phyloP scores from a whole-genome alignment of 2,888 invertebrate species.

The Drosophila lutescens region DNA sequence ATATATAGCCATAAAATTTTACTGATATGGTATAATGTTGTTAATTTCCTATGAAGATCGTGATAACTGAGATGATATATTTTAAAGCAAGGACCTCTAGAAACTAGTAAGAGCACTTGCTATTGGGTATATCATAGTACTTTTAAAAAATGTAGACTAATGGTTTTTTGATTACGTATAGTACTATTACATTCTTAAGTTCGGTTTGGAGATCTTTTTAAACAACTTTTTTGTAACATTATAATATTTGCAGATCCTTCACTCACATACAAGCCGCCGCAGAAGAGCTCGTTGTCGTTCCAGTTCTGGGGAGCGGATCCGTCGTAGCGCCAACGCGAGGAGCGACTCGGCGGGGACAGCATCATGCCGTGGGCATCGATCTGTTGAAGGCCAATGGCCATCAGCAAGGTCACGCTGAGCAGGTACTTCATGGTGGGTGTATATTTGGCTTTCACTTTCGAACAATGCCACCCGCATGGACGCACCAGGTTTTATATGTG shows the following conservation, averaged over 20 bases:
- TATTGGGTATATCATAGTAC: too few species aligned
- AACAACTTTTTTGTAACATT: too few species aligned
- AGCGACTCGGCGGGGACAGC: slow-evolving; percentile 85
- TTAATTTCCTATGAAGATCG: too few species aligned
- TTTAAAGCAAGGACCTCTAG: too few species aligned
- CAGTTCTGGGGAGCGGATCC: slow-evolving; percentile 85
- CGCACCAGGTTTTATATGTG: slow-evolving; percentile 20
- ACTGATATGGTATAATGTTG: too few species aligned
- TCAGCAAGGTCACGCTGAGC: slow-evolving; percentile 48
- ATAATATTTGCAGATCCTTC: neutral
- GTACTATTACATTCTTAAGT: neutral
- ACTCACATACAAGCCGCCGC: slow-evolving; percentile 85
- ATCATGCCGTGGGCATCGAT: slow-evolving; percentile 85
- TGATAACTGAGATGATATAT: too few species aligned
- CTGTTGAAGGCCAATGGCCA: slow-evolving; percentile 60
- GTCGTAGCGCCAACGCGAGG: slow-evolving; percentile 86
- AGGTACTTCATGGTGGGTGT: slow-evolving; percentile 55
- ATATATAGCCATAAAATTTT: too few species aligned
- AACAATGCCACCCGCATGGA: slow-evolving; percentile 39
- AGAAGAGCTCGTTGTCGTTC: slow-evolving; percentile 86
- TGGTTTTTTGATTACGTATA: too few species aligned
- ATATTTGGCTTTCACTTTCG: slow-evolving; percentile 56
- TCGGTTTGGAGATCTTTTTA: neutral
- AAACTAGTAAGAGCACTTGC: too few species aligned
- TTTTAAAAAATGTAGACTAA: too few species aligned